Evolutionary conservation across 2,888 invertebrate genomes (phyloP).

Genomic region (Diplazon laetatorius): DNA sequence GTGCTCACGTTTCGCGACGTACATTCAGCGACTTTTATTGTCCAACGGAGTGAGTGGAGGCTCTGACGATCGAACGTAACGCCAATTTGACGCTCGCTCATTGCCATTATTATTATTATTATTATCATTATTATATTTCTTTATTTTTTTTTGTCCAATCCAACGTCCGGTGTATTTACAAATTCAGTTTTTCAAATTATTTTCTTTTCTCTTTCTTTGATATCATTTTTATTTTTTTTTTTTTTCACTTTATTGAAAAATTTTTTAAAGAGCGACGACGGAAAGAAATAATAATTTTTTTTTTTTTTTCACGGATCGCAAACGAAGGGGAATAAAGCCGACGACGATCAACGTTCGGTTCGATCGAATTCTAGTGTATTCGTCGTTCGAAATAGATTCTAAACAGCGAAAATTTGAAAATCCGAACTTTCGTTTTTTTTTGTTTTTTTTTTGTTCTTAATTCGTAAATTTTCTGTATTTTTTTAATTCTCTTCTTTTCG

Average conservation of each 20-base stretch:
- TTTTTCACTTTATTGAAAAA: too few species aligned
- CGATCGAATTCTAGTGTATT: constrained; percentile 24
- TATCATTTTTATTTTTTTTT: not conserved
- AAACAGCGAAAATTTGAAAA: constrained; percentile 30
- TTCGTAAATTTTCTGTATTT: not conserved
- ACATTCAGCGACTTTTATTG: constrained; percentile 59
- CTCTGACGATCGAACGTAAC: constrained; percentile 34
- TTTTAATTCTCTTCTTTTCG: constrained; percentile 18
- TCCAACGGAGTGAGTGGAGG: constrained; percentile 56
- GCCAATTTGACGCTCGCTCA: constrained; percentile 14
- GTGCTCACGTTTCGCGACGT: constrained; percentile 26
- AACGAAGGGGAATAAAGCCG: constrained; percentile 9
- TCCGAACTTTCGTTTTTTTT: not conserved
- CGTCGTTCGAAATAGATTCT: constrained; percentile 14
- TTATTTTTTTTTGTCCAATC: not conserved
- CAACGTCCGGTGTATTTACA: constrained; percentile 52
- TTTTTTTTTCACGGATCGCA: not conserved
- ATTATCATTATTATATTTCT: too few species aligned
- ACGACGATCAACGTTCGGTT: constrained; percentile 49
- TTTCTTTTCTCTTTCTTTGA: not conserved
- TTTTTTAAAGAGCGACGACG: constrained; percentile 3
- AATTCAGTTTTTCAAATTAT: constrained; percentile 22
- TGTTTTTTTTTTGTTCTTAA: too few species aligned
- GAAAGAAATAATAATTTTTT: not conserved
- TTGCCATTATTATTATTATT: not conserved